These are phyloP conservation scores for Hippoglossus stenolepis DNA, from an alignment of 2,113 vertebrate species.

Conservation along the genomic window DNA sequence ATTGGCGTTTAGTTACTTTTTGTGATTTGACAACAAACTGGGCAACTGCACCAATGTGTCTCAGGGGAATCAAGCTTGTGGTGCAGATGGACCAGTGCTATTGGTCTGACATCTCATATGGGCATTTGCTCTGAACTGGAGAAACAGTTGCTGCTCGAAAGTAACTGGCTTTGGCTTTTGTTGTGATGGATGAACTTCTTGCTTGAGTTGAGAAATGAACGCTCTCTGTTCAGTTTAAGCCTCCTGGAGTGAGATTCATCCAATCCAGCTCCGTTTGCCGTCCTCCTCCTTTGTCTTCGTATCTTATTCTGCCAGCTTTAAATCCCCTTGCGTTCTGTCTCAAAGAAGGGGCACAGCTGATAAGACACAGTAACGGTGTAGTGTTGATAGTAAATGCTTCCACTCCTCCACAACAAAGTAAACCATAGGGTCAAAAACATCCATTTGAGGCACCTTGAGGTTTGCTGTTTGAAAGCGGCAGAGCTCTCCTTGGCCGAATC, in stretches of 20 bases:
- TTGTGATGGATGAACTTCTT: conserved; percentile 31
- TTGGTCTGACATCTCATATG: no score
- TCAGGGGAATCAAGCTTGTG: no score
- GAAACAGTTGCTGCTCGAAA: neutral
- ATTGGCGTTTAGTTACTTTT: no score
- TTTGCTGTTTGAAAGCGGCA: conserved; percentile 25
- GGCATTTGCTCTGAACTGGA: no score
- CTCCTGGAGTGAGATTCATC: conserved; percentile 7
- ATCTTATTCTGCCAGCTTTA: conserved; percentile 29
- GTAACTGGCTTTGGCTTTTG: neutral
- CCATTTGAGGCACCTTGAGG: conserved; percentile 51
- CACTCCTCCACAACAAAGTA: conserved; percentile 36
- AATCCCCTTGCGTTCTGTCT: conserved; percentile 32
- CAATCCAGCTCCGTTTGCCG: neutral
- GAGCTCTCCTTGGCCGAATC: conserved; percentile 26
- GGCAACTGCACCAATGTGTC: no score
- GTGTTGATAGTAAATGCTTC: conserved; percentile 56
- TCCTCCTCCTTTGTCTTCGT: conserved; percentile 22
- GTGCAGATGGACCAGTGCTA: no score
- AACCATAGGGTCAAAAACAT: conserved; percentile 54
- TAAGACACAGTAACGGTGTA: conserved; percentile 38
- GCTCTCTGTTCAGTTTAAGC: conserved; percentile 10
- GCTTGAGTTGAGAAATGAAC: conserved; percentile 35
- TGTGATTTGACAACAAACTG: no score
- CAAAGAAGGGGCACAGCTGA: conserved; percentile 41